Percentiles rank a stretch among this genome's conserved stretches.
phyloP scores from a whole-genome alignment of 1,140 invertebrate genomes.

The Armadillidium nasatum region DNA sequence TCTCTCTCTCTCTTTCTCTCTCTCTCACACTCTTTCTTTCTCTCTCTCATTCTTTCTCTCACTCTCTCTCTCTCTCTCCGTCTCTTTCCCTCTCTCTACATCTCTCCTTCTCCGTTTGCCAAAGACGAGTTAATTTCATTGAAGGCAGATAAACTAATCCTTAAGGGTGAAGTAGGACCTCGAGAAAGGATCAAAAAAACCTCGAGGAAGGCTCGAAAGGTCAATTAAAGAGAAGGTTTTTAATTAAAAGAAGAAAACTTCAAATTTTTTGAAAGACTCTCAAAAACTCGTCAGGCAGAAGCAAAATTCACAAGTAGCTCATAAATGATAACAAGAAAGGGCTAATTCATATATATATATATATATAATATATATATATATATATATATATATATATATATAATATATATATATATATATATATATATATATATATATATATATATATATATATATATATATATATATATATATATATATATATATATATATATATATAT shows the following conservation, averaged over 20 bases:
- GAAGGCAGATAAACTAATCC: background rate
- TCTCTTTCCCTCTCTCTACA: background rate
- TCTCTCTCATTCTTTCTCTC: no score
- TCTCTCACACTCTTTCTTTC: no score
- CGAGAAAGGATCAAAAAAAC: background rate
- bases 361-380: conserved; percentile 14
- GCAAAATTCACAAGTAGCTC: no score
- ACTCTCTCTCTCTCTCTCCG: background rate
- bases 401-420: conserved; percentile 14
- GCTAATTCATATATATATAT: background rate
- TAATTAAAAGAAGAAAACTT: conserved; percentile 10
- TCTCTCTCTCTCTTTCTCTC: no score
- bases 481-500: background rate
- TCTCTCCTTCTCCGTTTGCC: background rate
- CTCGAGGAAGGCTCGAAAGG: background rate
- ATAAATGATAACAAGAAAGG: no score
- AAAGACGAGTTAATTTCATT: background rate
- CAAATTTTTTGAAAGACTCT: background rate
- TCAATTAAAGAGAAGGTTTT: background rate
- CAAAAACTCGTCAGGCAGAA: no score
- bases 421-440: background rate
- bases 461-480: background rate
- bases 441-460: background rate
- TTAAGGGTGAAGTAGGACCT: background rate
- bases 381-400: conserved; percentile 18